Percentiles rank a stretch among this genome's conserved stretches.
Conservation (phyloP, 1,140 invertebrate genomes). For the Lordiphosa clarofinis region DNA sequence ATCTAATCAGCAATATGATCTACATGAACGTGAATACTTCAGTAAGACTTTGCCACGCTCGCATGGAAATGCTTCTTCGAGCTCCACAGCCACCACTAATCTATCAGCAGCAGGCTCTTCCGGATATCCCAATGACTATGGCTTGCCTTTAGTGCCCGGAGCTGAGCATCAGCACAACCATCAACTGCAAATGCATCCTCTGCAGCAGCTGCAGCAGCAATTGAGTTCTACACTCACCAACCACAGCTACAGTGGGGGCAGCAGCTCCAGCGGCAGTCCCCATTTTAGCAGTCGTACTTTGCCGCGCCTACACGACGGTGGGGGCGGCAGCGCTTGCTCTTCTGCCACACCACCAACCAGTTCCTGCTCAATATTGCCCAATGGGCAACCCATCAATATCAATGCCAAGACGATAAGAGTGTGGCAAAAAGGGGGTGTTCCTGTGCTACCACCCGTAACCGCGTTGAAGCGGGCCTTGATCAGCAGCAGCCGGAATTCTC, state of each 20-base stretch:
- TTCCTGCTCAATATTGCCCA: slow-evolving; percentile 68
- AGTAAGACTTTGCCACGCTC: slow-evolving; percentile 82
- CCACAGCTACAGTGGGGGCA: slow-evolving; percentile 18
- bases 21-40: slow-evolving; percentile 80
- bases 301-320: slow-evolving; percentile 62
- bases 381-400: slow-evolving; percentile 80
- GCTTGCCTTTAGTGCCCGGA: slow-evolving; percentile 84
- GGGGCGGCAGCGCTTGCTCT: slow-evolving; percentile 52
- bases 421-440: slow-evolving; percentile 90
- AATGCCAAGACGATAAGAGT: slow-evolving; percentile 89
- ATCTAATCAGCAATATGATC: slow-evolving; percentile 62
- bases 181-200: slow-evolving; percentile 69
- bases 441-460: slow-evolving; percentile 89
- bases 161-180: slow-evolving; percentile 78
- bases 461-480: slow-evolving; percentile 88
- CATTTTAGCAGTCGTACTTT: slow-evolving; percentile 66
- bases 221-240: slow-evolving; percentile 52
- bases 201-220: slow-evolving; percentile 71
- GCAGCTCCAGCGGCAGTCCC: slow-evolving; percentile 52
- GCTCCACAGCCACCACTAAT: slow-evolving; percentile 68
- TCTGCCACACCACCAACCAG: slow-evolving; percentile 42
- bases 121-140: slow-evolving; percentile 89
- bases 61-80: slow-evolving; percentile 56
- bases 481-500: slow-evolving; percentile 89
- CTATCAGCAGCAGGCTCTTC: slow-evolving; percentile 48